phyloP scores from a whole-genome alignment of 92 coral and sea anemone genomes.

The Ricordea florida region DNA sequence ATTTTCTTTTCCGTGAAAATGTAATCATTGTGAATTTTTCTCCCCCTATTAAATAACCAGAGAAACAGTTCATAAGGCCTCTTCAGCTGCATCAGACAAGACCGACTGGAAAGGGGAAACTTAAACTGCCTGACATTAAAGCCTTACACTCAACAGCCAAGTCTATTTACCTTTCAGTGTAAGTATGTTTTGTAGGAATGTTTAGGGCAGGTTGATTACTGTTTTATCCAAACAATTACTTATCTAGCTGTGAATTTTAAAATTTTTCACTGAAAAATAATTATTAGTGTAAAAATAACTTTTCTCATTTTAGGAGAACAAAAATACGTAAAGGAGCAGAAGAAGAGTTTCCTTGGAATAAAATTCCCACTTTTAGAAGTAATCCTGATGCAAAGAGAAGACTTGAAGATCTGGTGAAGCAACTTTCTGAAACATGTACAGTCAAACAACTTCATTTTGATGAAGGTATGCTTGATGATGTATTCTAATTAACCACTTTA shows the following conservation, averaged over 20 bases:
- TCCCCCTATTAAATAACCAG: neutral
- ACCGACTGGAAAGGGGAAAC: neutral
- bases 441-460: neutral
- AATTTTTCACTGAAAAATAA: too few relatives aligned
- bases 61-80: neutral
- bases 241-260: too few relatives aligned
- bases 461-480: slow-evolving; percentile 13
- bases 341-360: neutral
- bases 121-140: neutral
- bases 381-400: slow-evolving; percentile 1
- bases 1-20: too few relatives aligned
- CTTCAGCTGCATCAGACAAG: neutral
- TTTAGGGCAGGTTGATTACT: too few relatives aligned
- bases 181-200: too few relatives aligned
- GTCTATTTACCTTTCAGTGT: slow-evolving; percentile 7
- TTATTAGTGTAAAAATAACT: too few relatives aligned
- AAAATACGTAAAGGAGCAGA: neutral
- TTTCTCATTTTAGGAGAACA: neutral
- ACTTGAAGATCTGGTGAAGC: neutral
- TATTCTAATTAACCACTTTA: too few relatives aligned
- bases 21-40: neutral
- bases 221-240: too few relatives aligned
- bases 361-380: neutral
- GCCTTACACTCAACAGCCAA: neutral
- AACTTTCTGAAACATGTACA: neutral